Evolutionary conservation across 2,888 invertebrate genomes (phyloP).

Genomic region (Synergus umbraculus): DNA sequence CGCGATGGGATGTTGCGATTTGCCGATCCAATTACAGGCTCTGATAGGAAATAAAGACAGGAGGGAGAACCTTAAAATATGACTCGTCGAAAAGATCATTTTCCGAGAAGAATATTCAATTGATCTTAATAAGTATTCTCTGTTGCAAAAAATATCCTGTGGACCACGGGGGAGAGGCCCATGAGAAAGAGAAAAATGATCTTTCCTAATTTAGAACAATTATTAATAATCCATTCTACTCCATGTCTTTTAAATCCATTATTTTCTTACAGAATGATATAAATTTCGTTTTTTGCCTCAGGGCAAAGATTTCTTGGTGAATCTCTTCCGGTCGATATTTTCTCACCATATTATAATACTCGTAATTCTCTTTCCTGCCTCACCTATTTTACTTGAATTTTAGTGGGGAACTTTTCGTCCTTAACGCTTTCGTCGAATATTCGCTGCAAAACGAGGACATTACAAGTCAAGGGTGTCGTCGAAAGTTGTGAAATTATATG

Average conservation of each 20-base stretch:
- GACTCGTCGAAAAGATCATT: not conserved
- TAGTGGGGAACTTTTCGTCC: conserved; percentile 60
- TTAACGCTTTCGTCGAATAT: conserved; percentile 43
- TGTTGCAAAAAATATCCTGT: too few species aligned
- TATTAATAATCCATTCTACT: too few species aligned
- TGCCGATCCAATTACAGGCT: conserved; percentile 43
- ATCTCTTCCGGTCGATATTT: not conserved
- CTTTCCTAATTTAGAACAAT: too few species aligned
- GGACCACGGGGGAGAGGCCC: too few species aligned
- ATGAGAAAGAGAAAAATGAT: too few species aligned
- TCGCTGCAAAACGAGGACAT: conserved; percentile 10
- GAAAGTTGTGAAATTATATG: conserved; percentile 56
- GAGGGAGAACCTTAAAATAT: not conserved
- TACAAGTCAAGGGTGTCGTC: conserved; percentile 37
- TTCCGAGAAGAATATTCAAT: not conserved
- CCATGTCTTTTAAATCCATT: too few species aligned
- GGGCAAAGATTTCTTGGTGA: not conserved
- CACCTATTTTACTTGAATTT: conserved; percentile 47
- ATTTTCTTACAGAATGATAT: too few species aligned
- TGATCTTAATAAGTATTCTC: not conserved
- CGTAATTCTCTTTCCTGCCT: not conserved
- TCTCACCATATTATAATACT: not conserved
- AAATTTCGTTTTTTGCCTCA: not conserved
- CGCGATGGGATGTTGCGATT: conserved; percentile 65
- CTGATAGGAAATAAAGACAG: conserved; percentile 17